Base-by-base conservation (phyloP, 2,797 vertebrate species). In the Peromyscus aztecus region DNA sequence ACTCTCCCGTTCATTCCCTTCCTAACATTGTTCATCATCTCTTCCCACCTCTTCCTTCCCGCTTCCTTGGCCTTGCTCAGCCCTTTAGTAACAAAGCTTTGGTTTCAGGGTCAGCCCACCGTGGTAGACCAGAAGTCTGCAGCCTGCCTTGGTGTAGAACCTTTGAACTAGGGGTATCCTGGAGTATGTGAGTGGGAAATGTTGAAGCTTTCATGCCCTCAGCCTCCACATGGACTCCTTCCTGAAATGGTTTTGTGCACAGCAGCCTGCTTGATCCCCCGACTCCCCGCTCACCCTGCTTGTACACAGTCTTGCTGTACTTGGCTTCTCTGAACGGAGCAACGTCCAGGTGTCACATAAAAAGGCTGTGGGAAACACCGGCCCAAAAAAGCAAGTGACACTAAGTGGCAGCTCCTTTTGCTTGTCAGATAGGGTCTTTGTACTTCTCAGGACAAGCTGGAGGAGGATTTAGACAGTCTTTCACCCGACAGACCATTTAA, bases 221-320 rank as follows among this genome's bases (percentile, higher is more conserved):
- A 17, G 6, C 65, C 43, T 77, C 34, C 9, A 0, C 0, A 0
- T 0, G 23, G 67, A 17, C 52, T 65, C 37, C 52, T 57, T 52
- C 59, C 86, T 91, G 67, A 89, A 77, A 27, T 1, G 0, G 0
- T 49, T 46, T 2, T 34, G 63, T 34, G 46, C 86, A n/a, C 23
- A 23, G 31, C 17, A 12, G 69, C 91, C 75, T 17, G 12, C 57
- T 81, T 29, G 29, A 21, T 78, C 19, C n/a, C n/a, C n/a, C n/a
- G n/a, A n/a, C n/a, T n/a, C n/a, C n/a, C n/a, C n/a, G n/a, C n/a
- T n/a, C n/a, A n/a, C n/a, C n/a, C n/a, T n/a, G n/a, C n/a, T n/a
- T n/a, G n/a, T n/a, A n/a, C n/a, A n/a, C n/a, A n/a, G n/a, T n/a
- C 52, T n/a, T 37, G 12, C 11, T 3, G 13, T 2, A 21, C n/a